Base-by-base conservation (phyloP, 2,797 vertebrate species). In the Phrynocephalus vlangalii region DNA sequence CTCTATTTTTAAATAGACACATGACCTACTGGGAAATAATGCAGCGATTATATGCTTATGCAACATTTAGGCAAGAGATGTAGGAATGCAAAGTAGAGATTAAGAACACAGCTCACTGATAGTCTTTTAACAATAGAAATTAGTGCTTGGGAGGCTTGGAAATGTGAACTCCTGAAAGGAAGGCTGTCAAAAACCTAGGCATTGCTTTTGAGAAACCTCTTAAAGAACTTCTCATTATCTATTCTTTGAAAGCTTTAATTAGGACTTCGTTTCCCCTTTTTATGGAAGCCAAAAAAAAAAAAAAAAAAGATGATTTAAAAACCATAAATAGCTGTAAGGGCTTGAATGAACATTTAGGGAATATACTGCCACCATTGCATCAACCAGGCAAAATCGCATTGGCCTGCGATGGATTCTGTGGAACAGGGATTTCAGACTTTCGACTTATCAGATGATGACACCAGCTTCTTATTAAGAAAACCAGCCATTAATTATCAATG, bases 191-290 rank as follows among this genome's bases (percentile, higher is more conserved):
- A 91, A 22, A 79, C 20, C 20, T 79, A 26, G 0, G 5, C 79
- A 92, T 82, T 90, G 26, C 93, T 88, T 91, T 88, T 83, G 33
- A 63, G 52, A 91, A 88, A 82, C n/a, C 6, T 56, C 20, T 88
- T 86, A 83, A 66, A 88, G 38, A 66, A 81, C 1, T 89, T 87
- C 60, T 15, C 10, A 18, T 28, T 6, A 1, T 88, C 38, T 88
- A 3, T 83, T n/a, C 1, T 68, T 80, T 84, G 91, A 79, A 89
- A 86, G 80, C 73, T 30, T 50, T 72, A 92, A 68, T 24, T 91
- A 85, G n/a, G 89, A 79, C 11, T 78, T 5, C 1, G 87, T 81
- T 3, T 3, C 89, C 15, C 60, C 38, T 88, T 90, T 80, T 89
- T 48, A 83, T 56, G 60, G 48, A 77, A 77, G 73, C 70, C 68